A percentile compares a stretch with the other conserved stretches of the same genome.
Conservation (phyloP, 2,888 invertebrate genomes). For the Anagyrus pseudococci region DNA sequence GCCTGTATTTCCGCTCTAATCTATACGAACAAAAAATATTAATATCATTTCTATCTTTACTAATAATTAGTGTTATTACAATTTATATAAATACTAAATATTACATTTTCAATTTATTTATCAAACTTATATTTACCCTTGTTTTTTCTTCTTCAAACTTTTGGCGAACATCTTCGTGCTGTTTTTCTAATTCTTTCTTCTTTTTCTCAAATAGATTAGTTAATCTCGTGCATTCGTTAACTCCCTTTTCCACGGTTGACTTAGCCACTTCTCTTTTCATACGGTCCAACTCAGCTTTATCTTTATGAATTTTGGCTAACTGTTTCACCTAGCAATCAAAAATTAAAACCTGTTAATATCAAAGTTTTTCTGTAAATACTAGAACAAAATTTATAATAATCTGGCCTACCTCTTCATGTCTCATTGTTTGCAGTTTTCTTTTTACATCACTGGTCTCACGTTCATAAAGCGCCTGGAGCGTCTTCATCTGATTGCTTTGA, state of each 20-base stretch:
- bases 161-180: conserved; percentile 79
- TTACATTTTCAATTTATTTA: background rate
- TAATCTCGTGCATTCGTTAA: conserved; percentile 84
- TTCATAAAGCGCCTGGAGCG: conserved; percentile 74
- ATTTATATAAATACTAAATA: conserved; percentile 4
- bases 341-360: background rate
- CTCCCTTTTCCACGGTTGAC: conserved; percentile 86
- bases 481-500: conserved; percentile 82
- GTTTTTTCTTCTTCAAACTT: conserved; percentile 72
- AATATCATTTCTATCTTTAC: too few relatives aligned
- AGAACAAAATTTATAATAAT: background rate
- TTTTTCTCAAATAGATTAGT: conserved; percentile 79
- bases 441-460: conserved; percentile 77
- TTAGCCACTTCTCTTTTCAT: conserved; percentile 85
- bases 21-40: too few relatives aligned
- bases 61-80: background rate
- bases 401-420: conserved; percentile 74
- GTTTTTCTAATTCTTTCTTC: conserved; percentile 76
- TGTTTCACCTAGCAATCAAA: conserved; percentile 70
- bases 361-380: background rate
- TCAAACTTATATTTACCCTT: conserved; percentile 63
- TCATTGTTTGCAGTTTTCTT: conserved; percentile 80
- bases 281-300: conserved; percentile 88
- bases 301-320: conserved; percentile 84
- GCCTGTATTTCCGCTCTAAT: conserved; percentile 53